Percentiles rank a stretch among this genome's conserved stretches.
Evolutionary conservation across 2,888 invertebrate species (phyloP).

Genomic region (Oasisia sp.): DNA sequence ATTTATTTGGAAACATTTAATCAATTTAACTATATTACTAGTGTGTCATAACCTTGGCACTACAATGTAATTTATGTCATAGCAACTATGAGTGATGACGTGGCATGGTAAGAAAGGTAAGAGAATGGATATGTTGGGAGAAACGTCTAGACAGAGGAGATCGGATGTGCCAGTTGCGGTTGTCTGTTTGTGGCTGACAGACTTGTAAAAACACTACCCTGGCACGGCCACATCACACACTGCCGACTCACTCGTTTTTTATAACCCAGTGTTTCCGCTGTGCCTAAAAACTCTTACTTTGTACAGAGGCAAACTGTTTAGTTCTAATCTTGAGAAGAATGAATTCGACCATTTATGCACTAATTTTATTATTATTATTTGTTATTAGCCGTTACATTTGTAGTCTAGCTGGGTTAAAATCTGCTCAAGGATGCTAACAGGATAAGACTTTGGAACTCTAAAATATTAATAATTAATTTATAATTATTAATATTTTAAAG

Average conservation of each 20-base stretch:
- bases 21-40: not conserved
- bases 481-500: too few species aligned
- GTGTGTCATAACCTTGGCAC: not conserved
- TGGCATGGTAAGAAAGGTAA: not conserved
- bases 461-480: too few species aligned
- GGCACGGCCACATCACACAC: not conserved
- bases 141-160: not conserved
- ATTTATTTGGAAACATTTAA: not conserved
- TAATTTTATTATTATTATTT: too few species aligned
- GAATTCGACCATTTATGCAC: not conserved
- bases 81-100: not conserved
- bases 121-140: not conserved
- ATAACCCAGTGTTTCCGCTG: not conserved
- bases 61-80: not conserved
- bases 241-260: not conserved
- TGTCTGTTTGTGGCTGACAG: not conserved
- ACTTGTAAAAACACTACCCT: not conserved
- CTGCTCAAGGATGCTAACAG: too few species aligned
- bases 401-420: too few species aligned
- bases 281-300: not conserved
- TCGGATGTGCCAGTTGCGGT: not conserved
- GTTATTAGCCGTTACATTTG: too few species aligned
- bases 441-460: too few species aligned
- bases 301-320: not conserved
- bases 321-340: not conserved